Evolutionary conservation across 2,888 invertebrate species (phyloP), one percentile per base, ranked within the genome.

Genomic region (Drosophila atroscutellata): DNA sequence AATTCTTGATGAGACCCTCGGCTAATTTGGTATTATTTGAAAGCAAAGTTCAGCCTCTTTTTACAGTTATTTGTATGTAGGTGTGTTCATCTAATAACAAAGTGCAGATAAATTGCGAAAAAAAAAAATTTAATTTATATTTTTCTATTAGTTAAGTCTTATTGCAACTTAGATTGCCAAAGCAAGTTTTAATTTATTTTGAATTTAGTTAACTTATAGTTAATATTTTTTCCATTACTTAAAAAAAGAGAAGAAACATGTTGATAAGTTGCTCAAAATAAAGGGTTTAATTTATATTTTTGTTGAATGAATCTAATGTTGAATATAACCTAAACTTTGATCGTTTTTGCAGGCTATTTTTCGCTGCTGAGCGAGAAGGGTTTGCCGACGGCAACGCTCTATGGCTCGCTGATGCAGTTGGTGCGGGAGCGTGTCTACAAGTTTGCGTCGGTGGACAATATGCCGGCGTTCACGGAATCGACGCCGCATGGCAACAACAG

Each of bases 351-450:
- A 96, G 96, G 96, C 77, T 96, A 95, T 94, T 96, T 96, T 89
- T 95, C 96, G 57, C 93, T 95, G 70, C 94, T 95, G 70, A 95
- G 95, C 54, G 95, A 95, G 79, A 94, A 95, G 80, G 96, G 96
- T 50, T 94, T 95, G 55, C 94, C 95, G 66, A 94, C 94, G 78
- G 96, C 96, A 65, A 94, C 95, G 20, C 94, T 95, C 61, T 95
- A 95, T 87, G 94, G 95, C 66, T 94, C 95, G 61, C 93, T 96
- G 32, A 94, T 95, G 56, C 95, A 95, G 66, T 92, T 96, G 83
- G 95, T 96, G 57, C 94, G 95, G 51, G 95, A 96, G 85, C 94
- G 96, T 75, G 96, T 96, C 71, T 93, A 92, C 64, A 93, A 93
- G 86, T 93, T 93, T 68, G 88, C 92, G 9, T 93, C 93, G n/a